A percentile compares a stretch with the other conserved stretches of the same genome.
Evolutionary conservation across 2,113 vertebrate species (phyloP).

Genomic region (Cichladusa arquata): DNA sequence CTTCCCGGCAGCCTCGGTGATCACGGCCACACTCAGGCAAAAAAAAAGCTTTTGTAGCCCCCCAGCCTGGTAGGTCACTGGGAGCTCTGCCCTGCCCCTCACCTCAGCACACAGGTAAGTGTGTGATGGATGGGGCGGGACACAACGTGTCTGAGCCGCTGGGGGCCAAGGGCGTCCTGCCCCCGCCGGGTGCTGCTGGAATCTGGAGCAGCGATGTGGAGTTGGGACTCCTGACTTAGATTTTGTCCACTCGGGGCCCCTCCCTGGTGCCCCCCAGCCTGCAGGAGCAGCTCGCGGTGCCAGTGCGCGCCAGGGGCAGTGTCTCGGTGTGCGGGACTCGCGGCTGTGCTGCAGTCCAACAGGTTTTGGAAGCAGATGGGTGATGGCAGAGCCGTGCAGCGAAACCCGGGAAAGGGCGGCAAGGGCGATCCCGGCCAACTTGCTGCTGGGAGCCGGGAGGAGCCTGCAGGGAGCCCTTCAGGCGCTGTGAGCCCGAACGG

Average conservation of each 20-base stretch:
- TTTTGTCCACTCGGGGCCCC: accelerated
- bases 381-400: not conserved
- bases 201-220: not conserved
- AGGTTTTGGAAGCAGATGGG: not conserved
- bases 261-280: not conserved
- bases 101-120: accelerated
- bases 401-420: not conserved
- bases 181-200: not conserved
- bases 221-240: accelerated
- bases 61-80: not conserved
- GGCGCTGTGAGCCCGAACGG: not conserved
- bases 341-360: accelerated
- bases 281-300: not conserved
- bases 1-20: accelerated
- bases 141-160: not conserved
- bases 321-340: not conserved
- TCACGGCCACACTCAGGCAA: accelerated
- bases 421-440: not conserved
- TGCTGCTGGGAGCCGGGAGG: not conserved
- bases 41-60: no score
- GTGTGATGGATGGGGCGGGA: not conserved
- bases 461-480: not conserved
- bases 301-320: accelerated
- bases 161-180: not conserved
- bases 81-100: not conserved